Evolutionary conservation across 2,113 vertebrate genomes (phyloP).

Genomic region (Bubalus kerabau): DNA sequence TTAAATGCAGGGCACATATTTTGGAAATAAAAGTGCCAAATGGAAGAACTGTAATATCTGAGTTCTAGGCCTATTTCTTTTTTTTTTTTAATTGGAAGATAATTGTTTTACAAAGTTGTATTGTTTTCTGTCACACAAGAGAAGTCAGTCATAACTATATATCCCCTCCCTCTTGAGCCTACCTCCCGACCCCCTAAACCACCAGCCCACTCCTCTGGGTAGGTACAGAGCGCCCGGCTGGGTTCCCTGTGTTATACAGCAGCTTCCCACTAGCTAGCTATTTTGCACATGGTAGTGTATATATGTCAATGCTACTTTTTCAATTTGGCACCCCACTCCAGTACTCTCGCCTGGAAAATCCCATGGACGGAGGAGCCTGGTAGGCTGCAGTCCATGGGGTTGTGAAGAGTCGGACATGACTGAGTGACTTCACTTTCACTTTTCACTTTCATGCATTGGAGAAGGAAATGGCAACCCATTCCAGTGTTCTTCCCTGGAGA

Average conservation of each 20-base stretch:
- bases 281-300: no score
- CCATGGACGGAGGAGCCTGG: no score
- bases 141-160: not conserved
- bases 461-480: no score
- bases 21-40: not conserved
- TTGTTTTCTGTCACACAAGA: not conserved
- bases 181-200: not conserved
- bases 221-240: not conserved
- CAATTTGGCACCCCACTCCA: no score
- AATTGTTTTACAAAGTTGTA: not conserved
- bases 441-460: no score
- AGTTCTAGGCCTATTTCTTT: not conserved
- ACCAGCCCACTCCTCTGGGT: not conserved
- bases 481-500: no score
- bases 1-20: not conserved
- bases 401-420: fast-evolving
- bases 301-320: no score
- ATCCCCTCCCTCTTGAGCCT: not conserved
- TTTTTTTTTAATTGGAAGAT: not conserved
- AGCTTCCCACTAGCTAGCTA: not conserved
- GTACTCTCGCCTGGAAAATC: no score
- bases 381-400: no score
- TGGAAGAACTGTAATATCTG: not conserved
- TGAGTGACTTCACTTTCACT: no score
- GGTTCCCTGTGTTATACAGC: not conserved